A percentile compares a stretch with the other conserved stretches of the same genome.
These are phyloP conservation scores for Chionodraco myersi DNA, from an alignment of 2,113 vertebrate genomes.

Conservation along the genomic window DNA sequence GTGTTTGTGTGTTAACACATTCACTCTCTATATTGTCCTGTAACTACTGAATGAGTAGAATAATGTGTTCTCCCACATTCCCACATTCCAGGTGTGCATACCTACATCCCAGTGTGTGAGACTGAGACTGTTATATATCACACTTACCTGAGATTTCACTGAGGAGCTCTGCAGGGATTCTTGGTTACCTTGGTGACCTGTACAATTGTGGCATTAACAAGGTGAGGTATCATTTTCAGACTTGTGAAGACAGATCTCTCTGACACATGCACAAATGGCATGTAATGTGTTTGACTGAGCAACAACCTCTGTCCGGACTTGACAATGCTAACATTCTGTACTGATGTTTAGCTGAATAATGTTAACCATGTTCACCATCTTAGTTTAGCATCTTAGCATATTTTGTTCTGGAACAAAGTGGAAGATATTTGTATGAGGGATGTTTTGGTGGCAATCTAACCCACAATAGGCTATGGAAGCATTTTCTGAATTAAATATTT, in stretches of 20 bases:
- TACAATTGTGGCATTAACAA: constrained; percentile 20
- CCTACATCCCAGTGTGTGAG: constrained; percentile 9
- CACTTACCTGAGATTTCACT: constrained; percentile 63
- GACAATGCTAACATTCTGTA: neutral
- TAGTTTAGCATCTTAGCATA: neutral
- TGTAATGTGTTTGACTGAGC: constrained; percentile 28
- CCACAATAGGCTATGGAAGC: neutral
- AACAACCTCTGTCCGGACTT: constrained; percentile 2
- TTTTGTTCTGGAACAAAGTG: neutral
- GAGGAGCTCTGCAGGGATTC: constrained; percentile 56
- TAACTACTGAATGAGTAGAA: constrained; percentile 1
- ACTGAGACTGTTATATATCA: constrained; percentile 67
- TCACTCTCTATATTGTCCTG: neutral
- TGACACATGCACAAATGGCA: constrained; percentile 13
- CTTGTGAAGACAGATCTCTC: constrained; percentile 54
- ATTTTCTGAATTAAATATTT: too few species aligned
- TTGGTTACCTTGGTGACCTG: constrained; percentile 58
- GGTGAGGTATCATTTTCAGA: constrained; percentile 42
- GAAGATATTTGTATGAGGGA: neutral
- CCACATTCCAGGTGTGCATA: constrained; percentile 45
- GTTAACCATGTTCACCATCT: neutral
- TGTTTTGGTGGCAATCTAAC: constrained; percentile 9
- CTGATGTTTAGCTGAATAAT: neutral
- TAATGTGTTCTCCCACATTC: constrained; percentile 5
- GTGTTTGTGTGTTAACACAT: neutral